phyloP scores from a whole-genome alignment of 2,888 invertebrate species.

The Germaria angustata region DNA sequence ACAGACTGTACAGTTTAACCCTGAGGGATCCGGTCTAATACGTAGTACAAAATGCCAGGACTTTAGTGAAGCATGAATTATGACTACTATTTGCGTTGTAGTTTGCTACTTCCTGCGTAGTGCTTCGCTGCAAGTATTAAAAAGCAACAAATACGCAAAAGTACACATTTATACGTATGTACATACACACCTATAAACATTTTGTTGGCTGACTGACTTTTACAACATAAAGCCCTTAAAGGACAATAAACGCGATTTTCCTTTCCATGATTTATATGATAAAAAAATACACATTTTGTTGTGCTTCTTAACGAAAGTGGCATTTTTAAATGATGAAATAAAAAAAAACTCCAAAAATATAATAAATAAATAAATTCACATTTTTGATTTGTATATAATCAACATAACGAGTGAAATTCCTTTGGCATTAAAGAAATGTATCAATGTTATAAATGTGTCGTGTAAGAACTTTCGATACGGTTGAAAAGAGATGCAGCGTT shows the following conservation, averaged over 20 bases:
- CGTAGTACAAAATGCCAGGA: slow-evolving; percentile 43
- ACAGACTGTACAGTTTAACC: slow-evolving; percentile 59
- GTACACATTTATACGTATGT: background rate
- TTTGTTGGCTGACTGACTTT: slow-evolving; percentile 56
- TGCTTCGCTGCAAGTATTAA: slow-evolving; percentile 6
- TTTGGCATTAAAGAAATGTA: no score
- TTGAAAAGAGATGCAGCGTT: no score
- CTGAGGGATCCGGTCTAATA: slow-evolving; percentile 43
- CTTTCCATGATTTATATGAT: slow-evolving; percentile 54
- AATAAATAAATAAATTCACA: no score
- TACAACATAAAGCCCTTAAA: slow-evolving; percentile 13
- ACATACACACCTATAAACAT: background rate
- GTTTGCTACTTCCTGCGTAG: slow-evolving; percentile 52
- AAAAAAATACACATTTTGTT: slow-evolving; percentile 14
- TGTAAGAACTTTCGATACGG: no score
- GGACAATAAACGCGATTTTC: slow-evolving; percentile 60
- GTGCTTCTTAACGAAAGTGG: background rate
- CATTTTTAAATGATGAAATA: background rate
- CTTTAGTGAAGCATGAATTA: slow-evolving; percentile 56
- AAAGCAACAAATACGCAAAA: background rate
- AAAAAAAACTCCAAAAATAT: background rate
- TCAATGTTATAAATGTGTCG: no score
- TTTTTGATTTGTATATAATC: no score
- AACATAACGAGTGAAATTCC: no score
- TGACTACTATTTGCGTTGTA: slow-evolving; percentile 61